Percentiles rank a stretch among this genome's conserved stretches.
These are phyloP conservation scores for Eurosta solidaginis DNA, from an alignment of 1,140 invertebrate species.

Conservation along the genomic window DNA sequence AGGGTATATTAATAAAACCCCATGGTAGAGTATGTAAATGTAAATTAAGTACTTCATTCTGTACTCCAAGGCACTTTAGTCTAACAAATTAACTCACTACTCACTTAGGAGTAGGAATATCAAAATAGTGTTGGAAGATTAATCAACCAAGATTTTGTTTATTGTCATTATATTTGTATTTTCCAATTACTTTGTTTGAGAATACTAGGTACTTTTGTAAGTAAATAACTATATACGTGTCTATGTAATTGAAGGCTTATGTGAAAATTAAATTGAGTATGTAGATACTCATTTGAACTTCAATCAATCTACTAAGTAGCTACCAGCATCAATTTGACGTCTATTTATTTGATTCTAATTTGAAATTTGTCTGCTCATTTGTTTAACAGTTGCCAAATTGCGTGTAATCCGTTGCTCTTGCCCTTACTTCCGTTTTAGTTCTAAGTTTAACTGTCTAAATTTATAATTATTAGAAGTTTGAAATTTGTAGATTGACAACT, in stretches of 20 bases:
- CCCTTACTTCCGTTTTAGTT: not conserved
- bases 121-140: not conserved
- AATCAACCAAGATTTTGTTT: not conserved
- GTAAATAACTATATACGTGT: too few species aligned
- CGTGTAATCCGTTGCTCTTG: too few species aligned
- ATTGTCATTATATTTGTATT: not conserved
- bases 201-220: not conserved
- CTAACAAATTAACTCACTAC: conserved; percentile 2
- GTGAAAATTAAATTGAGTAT: too few species aligned
- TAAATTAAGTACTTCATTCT: not conserved
- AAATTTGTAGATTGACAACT: too few species aligned
- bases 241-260: too few species aligned
- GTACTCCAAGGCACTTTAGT: not conserved
- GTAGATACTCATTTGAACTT: not conserved
- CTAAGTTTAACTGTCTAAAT: too few species aligned
- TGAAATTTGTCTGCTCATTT: not conserved
- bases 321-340: not conserved
- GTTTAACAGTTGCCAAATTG: not conserved
- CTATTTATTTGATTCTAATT: not conserved
- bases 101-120: not conserved
- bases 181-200: not conserved
- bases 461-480: too few species aligned
- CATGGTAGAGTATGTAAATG: too few species aligned
- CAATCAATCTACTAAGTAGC: not conserved
- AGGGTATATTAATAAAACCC: too few species aligned